phyloP scores from a whole-genome alignment of 2,113 vertebrate species.

The Rattus norvegicus region GRCr8 NC_086034.1:88967001-88967500 shows the following conservation, averaged over 20 bases:
- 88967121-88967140: neutral
- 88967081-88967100: neutral
- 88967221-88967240: neutral
- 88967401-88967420: neutral
- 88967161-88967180: neutral
- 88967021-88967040: neutral
- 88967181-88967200: neutral
- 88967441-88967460: neutral
- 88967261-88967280: neutral
- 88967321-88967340: neutral
- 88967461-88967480: no score
- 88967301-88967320: neutral
- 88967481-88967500: neutral
- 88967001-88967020: neutral
- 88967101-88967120: neutral
- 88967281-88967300: neutral
- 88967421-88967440: neutral
- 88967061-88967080: neutral
- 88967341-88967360: neutral
- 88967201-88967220: neutral
- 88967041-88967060: rapidly evolving
- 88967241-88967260: neutral
- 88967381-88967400: neutral
- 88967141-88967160: neutral
- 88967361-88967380: neutral